phyloP scores from a whole-genome alignment of 53 echinoderm and acorn worm genomes.

The Luidia sarsii region DNA sequence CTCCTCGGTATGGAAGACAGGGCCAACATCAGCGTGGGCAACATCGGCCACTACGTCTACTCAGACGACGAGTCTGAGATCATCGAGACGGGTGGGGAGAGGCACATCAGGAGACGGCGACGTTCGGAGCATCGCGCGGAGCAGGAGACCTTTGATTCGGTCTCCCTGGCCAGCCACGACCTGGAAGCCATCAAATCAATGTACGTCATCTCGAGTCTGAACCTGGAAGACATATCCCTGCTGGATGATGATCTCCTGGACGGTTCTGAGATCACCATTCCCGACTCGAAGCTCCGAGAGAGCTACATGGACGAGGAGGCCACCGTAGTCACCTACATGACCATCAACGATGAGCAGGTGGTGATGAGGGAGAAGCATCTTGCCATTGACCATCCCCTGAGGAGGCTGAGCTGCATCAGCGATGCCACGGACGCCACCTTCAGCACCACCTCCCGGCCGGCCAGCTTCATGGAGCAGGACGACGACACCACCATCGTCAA shows the following conservation, averaged over 20 bases:
- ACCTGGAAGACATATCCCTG: constrained; percentile 73
- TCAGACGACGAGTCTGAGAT: constrained; percentile 98
- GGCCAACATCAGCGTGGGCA: constrained; percentile 60
- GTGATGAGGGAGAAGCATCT: constrained; percentile 98
- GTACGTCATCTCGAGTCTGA: constrained; percentile 90
- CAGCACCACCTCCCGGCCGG: constrained; percentile 88
- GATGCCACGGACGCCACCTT: constrained; percentile 97
- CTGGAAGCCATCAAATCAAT: constrained; percentile 95
- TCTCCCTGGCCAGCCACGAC: constrained; percentile 79
- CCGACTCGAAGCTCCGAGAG: constrained; percentile 68
- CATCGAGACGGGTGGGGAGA: constrained; percentile 68
- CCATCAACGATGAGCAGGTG: constrained; percentile 91
- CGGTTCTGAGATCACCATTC: constrained; percentile 57
- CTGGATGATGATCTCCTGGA: constrained; percentile 83
- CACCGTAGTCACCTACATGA: constrained; percentile 95
- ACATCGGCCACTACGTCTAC: constrained; percentile 89
- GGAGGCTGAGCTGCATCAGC: constrained; percentile 93
- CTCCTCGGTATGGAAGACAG: constrained; percentile 77
- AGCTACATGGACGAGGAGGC: constrained; percentile 75
- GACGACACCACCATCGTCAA: constrained; percentile 72
- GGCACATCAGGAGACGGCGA: constrained; percentile 49
- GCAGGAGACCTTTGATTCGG: constrained; percentile 75
- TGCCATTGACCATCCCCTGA: constrained; percentile 85
- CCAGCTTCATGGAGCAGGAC: constrained; percentile 83
- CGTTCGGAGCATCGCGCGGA: constrained; percentile 64